Evolutionary conservation across 2,113 vertebrate species (phyloP).

Genomic region (Romanogobio albipinnatus): DNA sequence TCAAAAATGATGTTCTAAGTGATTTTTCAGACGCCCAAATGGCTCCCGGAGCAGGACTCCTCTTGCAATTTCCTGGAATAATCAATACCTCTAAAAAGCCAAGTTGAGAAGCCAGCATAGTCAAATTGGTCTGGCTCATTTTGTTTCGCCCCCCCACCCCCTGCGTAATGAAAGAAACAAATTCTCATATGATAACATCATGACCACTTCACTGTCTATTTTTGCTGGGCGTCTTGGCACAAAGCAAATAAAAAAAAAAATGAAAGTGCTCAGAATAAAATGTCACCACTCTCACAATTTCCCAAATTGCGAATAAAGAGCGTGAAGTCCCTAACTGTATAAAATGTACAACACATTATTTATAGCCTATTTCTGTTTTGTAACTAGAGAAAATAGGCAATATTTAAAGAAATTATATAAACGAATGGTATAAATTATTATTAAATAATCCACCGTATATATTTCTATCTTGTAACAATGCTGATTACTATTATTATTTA

Average conservation of each 20-base stretch:
- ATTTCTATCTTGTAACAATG: not conserved
- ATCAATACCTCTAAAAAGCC: slow-evolving; percentile 82
- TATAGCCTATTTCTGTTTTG: not conserved
- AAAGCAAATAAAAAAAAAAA: not conserved
- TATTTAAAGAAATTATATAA: not conserved
- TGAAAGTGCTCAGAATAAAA: not conserved
- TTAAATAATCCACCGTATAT: not conserved
- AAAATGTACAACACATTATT: not conserved
- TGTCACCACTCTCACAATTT: not conserved
- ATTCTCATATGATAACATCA: slow-evolving; percentile 20
- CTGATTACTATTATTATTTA: not conserved
- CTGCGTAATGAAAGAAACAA: slow-evolving; percentile 27
- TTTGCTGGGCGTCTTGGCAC: not conserved
- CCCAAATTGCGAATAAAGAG: not conserved
- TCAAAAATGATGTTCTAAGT: slow-evolving; percentile 79
- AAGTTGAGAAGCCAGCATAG: slow-evolving; percentile 56
- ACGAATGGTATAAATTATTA: not conserved
- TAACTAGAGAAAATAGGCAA: not conserved
- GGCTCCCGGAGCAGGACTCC: slow-evolving; percentile 79
- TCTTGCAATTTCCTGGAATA: slow-evolving; percentile 81
- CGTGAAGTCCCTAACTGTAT: not conserved
- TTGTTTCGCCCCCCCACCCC: slow-evolving; percentile 23
- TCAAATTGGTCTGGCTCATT: slow-evolving; percentile 33
- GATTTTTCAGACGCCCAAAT: slow-evolving; percentile 85
- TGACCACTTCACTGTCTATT: not conserved